phyloP scores from a whole-genome alignment of 2,113 vertebrate genomes.

The Erythrocercus mccallii region DNA sequence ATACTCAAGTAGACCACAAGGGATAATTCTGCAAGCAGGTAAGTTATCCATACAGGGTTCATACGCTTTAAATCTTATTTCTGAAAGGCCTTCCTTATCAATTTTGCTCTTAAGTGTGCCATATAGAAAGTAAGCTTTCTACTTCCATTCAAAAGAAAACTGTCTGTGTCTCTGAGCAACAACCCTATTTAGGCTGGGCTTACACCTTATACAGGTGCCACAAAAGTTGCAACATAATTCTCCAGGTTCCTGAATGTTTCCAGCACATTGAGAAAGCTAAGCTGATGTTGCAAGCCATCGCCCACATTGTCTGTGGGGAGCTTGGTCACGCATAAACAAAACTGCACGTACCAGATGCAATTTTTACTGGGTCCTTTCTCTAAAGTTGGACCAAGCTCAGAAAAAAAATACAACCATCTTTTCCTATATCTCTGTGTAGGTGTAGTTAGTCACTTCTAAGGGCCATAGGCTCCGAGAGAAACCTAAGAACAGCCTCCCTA shows the following conservation, averaged over 20 bases:
- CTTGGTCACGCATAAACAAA: background rate
- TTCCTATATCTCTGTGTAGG: background rate
- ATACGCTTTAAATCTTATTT: background rate
- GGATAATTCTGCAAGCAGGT: background rate
- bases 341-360: background rate
- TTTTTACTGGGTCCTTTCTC: background rate
- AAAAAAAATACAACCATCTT: background rate
- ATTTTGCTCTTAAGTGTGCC: background rate
- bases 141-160: background rate
- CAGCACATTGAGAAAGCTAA: background rate
- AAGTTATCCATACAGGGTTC: background rate
- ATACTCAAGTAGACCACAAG: background rate
- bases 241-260: background rate
- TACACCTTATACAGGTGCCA: background rate
- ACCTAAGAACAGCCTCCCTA: background rate
- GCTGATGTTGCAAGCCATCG: background rate
- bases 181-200: background rate
- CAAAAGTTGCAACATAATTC: background rate
- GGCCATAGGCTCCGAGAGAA: background rate
- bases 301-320: background rate
- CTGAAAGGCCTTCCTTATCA: background rate
- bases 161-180: rapidly evolving
- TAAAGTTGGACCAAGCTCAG: background rate
- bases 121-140: background rate
- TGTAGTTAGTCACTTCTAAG: background rate